phyloP scores from a whole-genome alignment of 2,888 invertebrate genomes.

The Trachelus stipa region DNA sequence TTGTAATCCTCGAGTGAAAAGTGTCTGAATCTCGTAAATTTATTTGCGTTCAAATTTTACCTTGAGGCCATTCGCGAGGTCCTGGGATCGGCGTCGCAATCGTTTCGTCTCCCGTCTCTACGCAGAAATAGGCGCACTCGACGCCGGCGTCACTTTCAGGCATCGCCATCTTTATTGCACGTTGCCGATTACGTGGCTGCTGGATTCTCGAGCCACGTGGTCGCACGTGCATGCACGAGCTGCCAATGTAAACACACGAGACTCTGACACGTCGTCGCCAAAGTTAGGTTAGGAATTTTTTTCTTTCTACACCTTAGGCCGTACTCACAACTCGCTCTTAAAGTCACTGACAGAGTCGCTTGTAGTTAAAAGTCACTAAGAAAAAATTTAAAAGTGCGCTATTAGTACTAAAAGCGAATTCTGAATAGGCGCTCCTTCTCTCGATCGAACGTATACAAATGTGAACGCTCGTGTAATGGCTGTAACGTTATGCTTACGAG shows the following conservation, averaged over 20 bases:
- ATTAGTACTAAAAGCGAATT: too few species aligned
- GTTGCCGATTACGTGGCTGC: slow-evolving; percentile 8
- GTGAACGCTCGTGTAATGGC: not conserved
- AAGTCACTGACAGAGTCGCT: too few species aligned
- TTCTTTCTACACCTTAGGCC: not conserved
- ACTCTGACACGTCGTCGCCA: not conserved
- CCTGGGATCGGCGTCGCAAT: not conserved
- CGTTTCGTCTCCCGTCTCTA: not conserved
- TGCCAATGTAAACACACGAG: slow-evolving; percentile 31
- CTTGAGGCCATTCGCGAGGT: not conserved
- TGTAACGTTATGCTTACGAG: not conserved
- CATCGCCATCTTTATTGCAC: not conserved
- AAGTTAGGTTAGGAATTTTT: not conserved
- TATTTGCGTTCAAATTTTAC: not conserved
- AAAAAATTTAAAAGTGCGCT: too few species aligned
- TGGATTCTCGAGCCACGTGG: slow-evolving; percentile 29
- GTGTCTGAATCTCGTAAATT: not conserved
- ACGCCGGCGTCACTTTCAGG: not conserved
- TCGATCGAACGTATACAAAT: not conserved
- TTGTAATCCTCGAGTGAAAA: not conserved
- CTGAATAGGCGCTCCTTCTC: not conserved
- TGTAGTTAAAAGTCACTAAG: too few species aligned
- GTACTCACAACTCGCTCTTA: too few species aligned
- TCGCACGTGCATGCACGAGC: slow-evolving; percentile 30
- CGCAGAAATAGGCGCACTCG: not conserved